Evolutionary conservation across 2,113 vertebrate genomes (phyloP), one percentile per base, ranked within the genome.

Genomic region (Isichthys henryi): DNA sequence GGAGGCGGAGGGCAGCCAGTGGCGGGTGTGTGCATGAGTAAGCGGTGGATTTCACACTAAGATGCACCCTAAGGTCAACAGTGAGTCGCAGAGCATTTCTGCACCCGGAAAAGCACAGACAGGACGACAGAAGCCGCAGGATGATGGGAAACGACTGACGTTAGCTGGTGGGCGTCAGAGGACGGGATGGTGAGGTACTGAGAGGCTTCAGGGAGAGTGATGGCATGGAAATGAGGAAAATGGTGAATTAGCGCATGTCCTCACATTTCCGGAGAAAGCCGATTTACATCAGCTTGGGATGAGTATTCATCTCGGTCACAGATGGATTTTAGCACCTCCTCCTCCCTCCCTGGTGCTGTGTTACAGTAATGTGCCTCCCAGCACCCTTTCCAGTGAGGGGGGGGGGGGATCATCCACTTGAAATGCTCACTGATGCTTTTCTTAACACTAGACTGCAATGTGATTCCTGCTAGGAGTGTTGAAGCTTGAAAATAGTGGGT

Each of bases 91-190:
- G n/a, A 13, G 56, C 56, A n/a, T 62, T 74, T 74, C 66, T 74
- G 35, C 74, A 13, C 4, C 48, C 13, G 58, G 31, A 62, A 86
- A 46, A 82, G 11, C 66, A 50, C 46, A 3, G 31, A 1, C 87
- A 84, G 89, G 35, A 83, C 19, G 84, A 70, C 52, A 48, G 85
- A 48, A 83, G 80, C 43, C 77, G 89, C 74, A 89, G 89, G 89
- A 88, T 62, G 70, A 85, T 77, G 19, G 56, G 49, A 53, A 88
- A 46, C 21, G 74, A 88, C 84, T 89, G 70, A 90, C 70, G 89
- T 92, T 86, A 88, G 84, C 46, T 3, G 13, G 62, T 88, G 86
- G 90, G 62, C 70, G 84, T 90, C 89, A 89, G 87, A 17, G 62
- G 85, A 85, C 87, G 87, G 87, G 89, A 86, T 88, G 21, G 53